Percentiles rank a stretch among this genome's conserved stretches.
Conservation (phyloP, 1,140 invertebrate genomes). For the Geopemphigus sp. region DNA sequence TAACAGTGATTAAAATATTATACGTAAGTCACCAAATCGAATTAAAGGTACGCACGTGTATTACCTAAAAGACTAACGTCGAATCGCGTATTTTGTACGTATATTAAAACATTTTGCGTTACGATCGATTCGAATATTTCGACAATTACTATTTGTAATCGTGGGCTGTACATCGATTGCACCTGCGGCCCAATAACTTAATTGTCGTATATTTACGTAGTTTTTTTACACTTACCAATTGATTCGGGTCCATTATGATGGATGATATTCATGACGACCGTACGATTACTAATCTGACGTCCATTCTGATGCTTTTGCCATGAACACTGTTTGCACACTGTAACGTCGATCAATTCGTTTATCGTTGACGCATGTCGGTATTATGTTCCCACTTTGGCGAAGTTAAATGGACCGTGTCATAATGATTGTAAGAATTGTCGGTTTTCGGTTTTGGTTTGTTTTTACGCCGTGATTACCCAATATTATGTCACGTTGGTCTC, state of each 20-base stretch:
- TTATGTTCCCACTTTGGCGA: neutral
- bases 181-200: neutral
- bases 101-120: no score
- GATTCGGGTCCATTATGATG: slow-evolving; percentile 2
- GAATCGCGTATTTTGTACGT: no score
- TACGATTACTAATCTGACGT: neutral
- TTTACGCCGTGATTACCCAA: slow-evolving; percentile 10
- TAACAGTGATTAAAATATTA: no score
- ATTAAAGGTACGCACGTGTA: neutral
- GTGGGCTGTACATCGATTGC: no score
- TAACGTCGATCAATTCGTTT: neutral
- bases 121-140: no score
- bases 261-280: slow-evolving; percentile 15
- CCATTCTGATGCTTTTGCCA: slow-evolving; percentile 21
- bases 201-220: neutral
- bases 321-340: neutral
- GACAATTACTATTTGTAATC: neutral
- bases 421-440: slow-evolving; percentile 9
- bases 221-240: slow-evolving; percentile 15
- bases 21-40: neutral
- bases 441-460: slow-evolving; percentile 33
- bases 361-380: neutral
- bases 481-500: slow-evolving; percentile 36
- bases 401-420: slow-evolving; percentile 16
- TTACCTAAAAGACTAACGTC: no score